Evolutionary conservation across 2,113 vertebrate species (phyloP).

Genomic region (Pygoscelis antarcticus): DNA sequence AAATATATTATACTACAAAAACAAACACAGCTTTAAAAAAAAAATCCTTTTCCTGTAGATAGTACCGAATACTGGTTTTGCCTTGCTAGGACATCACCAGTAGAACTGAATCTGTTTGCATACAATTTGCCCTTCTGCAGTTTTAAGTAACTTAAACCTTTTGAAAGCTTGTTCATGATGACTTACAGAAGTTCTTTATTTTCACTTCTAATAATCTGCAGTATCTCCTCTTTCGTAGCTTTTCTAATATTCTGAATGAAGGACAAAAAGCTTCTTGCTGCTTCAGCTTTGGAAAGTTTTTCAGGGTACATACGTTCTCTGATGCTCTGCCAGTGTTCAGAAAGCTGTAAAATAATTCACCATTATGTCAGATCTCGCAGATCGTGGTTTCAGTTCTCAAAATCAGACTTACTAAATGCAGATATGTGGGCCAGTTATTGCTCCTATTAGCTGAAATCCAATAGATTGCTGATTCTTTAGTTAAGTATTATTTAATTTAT

Average conservation of each 20-base stretch:
- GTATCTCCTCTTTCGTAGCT: constrained; percentile 87
- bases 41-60: neutral
- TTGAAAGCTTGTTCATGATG: neutral
- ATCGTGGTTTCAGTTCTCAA: neutral
- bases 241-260: constrained; percentile 88
- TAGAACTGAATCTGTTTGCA: neutral
- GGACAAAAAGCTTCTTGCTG: constrained; percentile 86
- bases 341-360: constrained; percentile 75
- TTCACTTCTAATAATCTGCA: constrained; percentile 84
- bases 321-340: constrained; percentile 84
- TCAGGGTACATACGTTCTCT: constrained; percentile 84
- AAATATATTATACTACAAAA: neutral
- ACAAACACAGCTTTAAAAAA: neutral
- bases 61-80: neutral
- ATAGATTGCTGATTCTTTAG: neutral
- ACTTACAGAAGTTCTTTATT: constrained; percentile 89
- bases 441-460: neutral
- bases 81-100: neutral
- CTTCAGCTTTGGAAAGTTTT: constrained; percentile 83
- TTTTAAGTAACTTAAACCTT: neutral
- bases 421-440: neutral
- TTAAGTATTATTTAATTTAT: neutral
- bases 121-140: neutral
- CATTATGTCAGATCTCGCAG: neutral
- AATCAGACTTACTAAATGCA: neutral